Base-by-base conservation (phyloP, 1,140 invertebrate genomes). In the Drosophila grimshawi region DNA sequence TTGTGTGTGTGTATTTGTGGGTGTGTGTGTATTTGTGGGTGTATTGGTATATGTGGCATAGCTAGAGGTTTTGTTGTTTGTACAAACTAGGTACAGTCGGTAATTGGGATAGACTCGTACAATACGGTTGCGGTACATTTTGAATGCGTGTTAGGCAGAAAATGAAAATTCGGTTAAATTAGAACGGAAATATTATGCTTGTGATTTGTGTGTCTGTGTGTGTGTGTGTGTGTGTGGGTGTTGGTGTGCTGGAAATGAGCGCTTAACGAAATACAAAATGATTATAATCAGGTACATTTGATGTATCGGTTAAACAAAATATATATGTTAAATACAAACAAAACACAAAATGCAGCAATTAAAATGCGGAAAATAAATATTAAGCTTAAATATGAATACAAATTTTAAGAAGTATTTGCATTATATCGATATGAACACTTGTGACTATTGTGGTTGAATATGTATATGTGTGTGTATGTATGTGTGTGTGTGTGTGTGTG, bases 271-370 rank as follows among this genome's bases (percentile, higher is more conserved):
- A 85, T 89, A 81, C 85, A 85, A 89, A 89, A 89, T 89, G 85
- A 89, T 78, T 89, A 89, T 89, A 89, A 89, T 89, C 85, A 89
- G 85, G 85, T 89, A 89, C 85, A 89, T 89, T 89, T 90, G 80
- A 89, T 89, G 89, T 90, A 89, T 90, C 78, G 85, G 85, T 89
- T 76, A 53, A 81, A 72, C 77, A 73, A 51, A 72, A 64, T 67
- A 71, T 35, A 57, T 45, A 53, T 43, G 39, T 37, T 48, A 33
- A 78, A 72, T 55, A 64, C 8, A 66, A 59, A 61, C 46, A 77
- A 74, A 75, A 88, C 83, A 88, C 72, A 82, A 88, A 89, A 89
- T 88, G 74, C 80, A 72, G 85, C 77, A 81, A 77, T 70, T 72
- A 72, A 76, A 57, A 78, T 74, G 70, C 67, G 65, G 72, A 79